Evolutionary conservation across 1,140 invertebrate genomes (phyloP), one percentile per base, ranked within the genome.

Genomic region (Dendroctonus ponderosae): DNA sequence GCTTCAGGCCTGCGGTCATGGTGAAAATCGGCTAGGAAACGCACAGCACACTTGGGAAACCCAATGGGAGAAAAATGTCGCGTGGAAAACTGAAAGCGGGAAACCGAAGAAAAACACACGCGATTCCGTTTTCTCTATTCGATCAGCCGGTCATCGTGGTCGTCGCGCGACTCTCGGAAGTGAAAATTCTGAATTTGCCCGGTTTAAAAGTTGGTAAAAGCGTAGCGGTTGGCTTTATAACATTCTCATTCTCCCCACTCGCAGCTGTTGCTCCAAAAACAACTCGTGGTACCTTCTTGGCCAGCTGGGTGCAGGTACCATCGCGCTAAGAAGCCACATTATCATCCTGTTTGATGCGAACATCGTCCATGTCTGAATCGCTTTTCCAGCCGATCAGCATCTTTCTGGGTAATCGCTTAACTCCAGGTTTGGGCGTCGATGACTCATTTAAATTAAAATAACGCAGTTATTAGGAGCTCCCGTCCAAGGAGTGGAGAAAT

Each of bases 1-100:
- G 72, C 52, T 76, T 76, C 38, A 76, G 73, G 46, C 72, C 62
- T 37, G 74, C 71, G 56, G 74, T 76, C 74, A 76, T 44, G 38
- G 37, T 14, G 49, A 9, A 49, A 51, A 51, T 49, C 42, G 52
- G 51, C 12, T 42, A 70, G 37, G 41, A 62, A 56, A 38, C 37
- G 14, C 40, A 61, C 39, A 53, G 37, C 15, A 52, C 57, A 65
- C 53, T 49, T 51, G 37, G n/a, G 5, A 42, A 42, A 61, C 39
- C 41, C 14, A 9, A 14, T 40, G 57, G 14, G 15, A 61, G 41
- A 50, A 50, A 50, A 61, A 37, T 61, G n/a, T 9, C 26, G 26
- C 26, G 26, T 26, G n/a, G n/a, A 42, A 42, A 61, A 51, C 41
- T 14, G 12, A 14, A 56, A 43, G 14, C n/a, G 51, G 41, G 40